Evolutionary conservation across 2,888 invertebrate species (phyloP), one percentile per base, ranked within the genome.

Genomic region (Mactromeris polynyma): DNA sequence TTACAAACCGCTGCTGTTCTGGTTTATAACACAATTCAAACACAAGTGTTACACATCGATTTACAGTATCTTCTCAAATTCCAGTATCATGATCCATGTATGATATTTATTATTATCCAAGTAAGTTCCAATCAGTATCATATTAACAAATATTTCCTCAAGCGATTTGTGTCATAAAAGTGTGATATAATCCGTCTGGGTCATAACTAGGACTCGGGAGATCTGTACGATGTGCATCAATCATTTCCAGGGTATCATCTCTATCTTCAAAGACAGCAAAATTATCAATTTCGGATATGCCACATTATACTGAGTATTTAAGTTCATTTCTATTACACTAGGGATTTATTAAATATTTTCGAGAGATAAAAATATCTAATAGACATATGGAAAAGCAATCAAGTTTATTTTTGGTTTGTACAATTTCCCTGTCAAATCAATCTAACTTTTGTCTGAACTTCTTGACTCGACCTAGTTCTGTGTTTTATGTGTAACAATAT

Each of bases 141-240:
- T 73, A 33, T 19, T 73, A 19, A 33, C 17, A 73, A 73, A 73
- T 31, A 73, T 73, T 33, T 14, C 73, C 33, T 73, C 33, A 17
- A 73, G 73, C 4, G 73, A 36, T 73, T 36, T 33, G 73, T 73
- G 73, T 73, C 73, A 33, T 73, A 73, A 73, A 73, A 33, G 36
- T 73, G 73, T 26, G 26, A 36, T 36, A 73, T 33, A 36, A 36
- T 33, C 73, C 17, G 73, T 73, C 36, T 73, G 36, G 73, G 73
- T 33, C 73, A 73, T 73, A 33, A 73, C 17, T 26, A 26, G 58
- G 58, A 9, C 58, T 9, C 26, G n/a, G 3, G 58, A 64, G 58
- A 64, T 26, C 26, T 9, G 21, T 64, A 6, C 36, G 19, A 73
- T 36, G 73, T 73, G 73, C 17, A 0, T 19, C 17, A 36, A 17